Evolutionary conservation across 2,797 vertebrate species (phyloP).

Genomic region (Myotis daubentonii): DNA sequence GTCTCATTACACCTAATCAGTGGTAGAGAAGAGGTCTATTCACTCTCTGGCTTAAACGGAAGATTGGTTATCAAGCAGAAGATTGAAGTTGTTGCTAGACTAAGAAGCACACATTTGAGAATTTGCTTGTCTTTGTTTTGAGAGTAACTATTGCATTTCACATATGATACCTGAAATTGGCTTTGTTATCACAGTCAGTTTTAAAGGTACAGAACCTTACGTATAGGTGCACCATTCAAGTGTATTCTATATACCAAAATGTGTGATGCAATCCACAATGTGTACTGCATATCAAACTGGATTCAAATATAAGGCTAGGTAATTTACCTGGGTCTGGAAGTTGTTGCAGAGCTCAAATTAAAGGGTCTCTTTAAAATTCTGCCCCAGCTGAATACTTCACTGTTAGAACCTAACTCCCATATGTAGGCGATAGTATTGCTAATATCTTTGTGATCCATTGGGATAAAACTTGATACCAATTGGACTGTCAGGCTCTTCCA

Average conservation of each 20-base stretch:
- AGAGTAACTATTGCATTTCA: background rate
- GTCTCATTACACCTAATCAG: background rate
- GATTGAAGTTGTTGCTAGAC: background rate
- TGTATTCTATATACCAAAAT: background rate
- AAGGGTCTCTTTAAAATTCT: background rate
- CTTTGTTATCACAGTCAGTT: background rate
- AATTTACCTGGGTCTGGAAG: background rate
- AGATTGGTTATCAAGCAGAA: background rate
- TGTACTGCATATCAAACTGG: background rate
- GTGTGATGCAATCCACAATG: background rate
- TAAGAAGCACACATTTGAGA: background rate
- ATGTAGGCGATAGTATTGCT: background rate
- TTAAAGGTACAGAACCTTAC: background rate
- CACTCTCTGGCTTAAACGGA: background rate
- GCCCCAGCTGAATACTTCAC: background rate
- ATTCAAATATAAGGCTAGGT: background rate
- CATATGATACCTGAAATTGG: background rate
- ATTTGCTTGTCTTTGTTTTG: slow-evolving; percentile 2
- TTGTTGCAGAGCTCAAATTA: background rate
- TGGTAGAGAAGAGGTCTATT: background rate
- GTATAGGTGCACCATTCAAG: background rate
- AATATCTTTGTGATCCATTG: background rate
- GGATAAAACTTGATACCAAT: background rate
- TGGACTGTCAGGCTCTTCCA: background rate
- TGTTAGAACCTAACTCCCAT: background rate